These are phyloP conservation scores for Fulmarus glacialis DNA, from an alignment of 2,113 vertebrate species.

Conservation along the genomic window DNA sequence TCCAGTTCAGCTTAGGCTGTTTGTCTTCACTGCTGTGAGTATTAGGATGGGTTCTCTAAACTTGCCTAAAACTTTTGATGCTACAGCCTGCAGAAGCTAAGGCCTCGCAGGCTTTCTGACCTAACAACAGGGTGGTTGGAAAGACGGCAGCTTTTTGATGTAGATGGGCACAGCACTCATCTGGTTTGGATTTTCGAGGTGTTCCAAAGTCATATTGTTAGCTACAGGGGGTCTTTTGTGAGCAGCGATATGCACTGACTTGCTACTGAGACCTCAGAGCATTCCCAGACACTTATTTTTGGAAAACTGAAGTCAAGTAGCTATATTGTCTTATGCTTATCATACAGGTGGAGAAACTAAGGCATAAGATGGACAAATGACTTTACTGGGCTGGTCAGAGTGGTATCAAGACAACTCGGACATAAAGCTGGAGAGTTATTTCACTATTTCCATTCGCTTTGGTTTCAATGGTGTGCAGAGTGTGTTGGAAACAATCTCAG, in stretches of 20 bases:
- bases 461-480: neutral
- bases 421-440: neutral
- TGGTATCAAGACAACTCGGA: neutral
- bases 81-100: neutral
- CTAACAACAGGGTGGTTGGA: neutral
- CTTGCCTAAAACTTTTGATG: neutral
- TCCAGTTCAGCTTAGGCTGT: neutral
- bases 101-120: neutral
- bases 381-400: neutral
- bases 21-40: neutral
- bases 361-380: neutral
- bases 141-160: neutral
- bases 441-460: rapidly evolving
- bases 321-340: neutral
- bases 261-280: neutral
- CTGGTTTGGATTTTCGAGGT: slow-evolving; percentile 50
- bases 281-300: neutral
- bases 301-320: neutral
- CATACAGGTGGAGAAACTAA: neutral
- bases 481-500: neutral
- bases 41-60: neutral
- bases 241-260: neutral
- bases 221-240: neutral
- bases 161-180: neutral
- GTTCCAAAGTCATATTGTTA: slow-evolving; percentile 9